Conservation (phyloP, 1,140 invertebrate species). For the Drosophila busckii region DNA sequence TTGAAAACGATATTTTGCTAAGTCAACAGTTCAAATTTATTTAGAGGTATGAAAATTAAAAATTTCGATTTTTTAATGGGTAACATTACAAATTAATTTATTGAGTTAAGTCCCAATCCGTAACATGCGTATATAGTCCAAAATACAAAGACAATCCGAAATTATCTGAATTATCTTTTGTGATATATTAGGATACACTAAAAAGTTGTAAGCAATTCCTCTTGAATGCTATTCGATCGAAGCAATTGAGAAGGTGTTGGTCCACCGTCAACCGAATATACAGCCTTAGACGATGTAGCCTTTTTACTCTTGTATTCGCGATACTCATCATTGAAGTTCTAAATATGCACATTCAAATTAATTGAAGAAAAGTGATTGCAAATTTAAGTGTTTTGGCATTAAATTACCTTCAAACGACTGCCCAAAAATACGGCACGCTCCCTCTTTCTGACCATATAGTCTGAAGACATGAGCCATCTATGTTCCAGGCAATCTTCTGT, state of each 20-base stretch:
- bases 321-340: conserved; percentile 89
- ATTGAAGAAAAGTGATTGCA: neutral
- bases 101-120: no score
- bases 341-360: conserved; percentile 3
- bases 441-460: conserved; percentile 95
- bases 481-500: conserved; percentile 97
- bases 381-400: neutral
- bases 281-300: conserved; percentile 82
- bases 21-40: no score
- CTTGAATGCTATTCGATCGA: conserved; percentile 89
- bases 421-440: conserved; percentile 92
- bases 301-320: conserved; percentile 83
- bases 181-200: conserved; percentile 61
- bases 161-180: neutral
- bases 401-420: conserved; percentile 86
- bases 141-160: conserved; percentile 21
- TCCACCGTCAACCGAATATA: conserved; percentile 73
- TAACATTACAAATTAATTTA: no score
- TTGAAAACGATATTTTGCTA: no score
- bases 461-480: conserved; percentile 94
- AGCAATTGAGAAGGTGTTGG: conserved; percentile 82
- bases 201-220: conserved; percentile 85
- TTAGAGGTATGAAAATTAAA: no score
- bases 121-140: no score
- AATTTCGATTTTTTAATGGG: no score